A percentile compares a stretch with the other conserved stretches of the same genome.
Evolutionary conservation across 2,888 invertebrate genomes (phyloP).

Genomic region (Melanchra persicariae): DNA sequence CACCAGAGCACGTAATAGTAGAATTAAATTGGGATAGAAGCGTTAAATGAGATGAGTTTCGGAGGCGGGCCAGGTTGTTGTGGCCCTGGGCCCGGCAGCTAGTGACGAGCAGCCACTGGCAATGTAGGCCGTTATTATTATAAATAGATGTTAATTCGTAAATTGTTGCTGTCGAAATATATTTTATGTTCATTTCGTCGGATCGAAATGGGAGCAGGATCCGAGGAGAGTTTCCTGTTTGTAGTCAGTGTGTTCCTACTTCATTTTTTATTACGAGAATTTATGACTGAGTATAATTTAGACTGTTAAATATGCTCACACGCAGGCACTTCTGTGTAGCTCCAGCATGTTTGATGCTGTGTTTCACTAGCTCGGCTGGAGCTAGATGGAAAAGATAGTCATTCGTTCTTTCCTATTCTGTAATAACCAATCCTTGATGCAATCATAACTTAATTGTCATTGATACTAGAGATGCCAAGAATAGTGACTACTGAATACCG

Average conservation of each 20-base stretch:
- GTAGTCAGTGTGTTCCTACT: background rate
- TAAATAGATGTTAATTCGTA: constrained; percentile 46
- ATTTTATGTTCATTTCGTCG: constrained; percentile 36
- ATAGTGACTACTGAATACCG: no score
- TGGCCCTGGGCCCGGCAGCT: constrained; percentile 34
- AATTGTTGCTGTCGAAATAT: constrained; percentile 43
- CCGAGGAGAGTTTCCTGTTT: constrained; percentile 14
- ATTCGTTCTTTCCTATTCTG: no score
- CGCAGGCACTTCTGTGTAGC: no score
- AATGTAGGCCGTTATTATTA: constrained; percentile 45
- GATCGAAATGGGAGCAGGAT: constrained; percentile 42
- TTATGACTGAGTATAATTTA: background rate
- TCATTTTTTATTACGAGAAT: constrained; percentile 10
- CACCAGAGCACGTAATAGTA: constrained; percentile 75
- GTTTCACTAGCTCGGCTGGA: background rate
- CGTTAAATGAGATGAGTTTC: constrained; percentile 79
- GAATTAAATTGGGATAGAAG: constrained; percentile 78
- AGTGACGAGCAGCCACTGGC: constrained; percentile 51
- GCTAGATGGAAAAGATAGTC: no score
- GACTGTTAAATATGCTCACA: no score
- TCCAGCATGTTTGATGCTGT: background rate
- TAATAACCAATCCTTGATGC: no score
- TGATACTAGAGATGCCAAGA: no score
- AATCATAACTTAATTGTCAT: no score
- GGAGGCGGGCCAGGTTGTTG: constrained; percentile 66